A percentile compares a stretch with the other conserved stretches of the same genome.
These are phyloP conservation scores for Scolopax rusticola DNA, from an alignment of 2,797 vertebrate species.

Conservation along the genomic window DNA sequence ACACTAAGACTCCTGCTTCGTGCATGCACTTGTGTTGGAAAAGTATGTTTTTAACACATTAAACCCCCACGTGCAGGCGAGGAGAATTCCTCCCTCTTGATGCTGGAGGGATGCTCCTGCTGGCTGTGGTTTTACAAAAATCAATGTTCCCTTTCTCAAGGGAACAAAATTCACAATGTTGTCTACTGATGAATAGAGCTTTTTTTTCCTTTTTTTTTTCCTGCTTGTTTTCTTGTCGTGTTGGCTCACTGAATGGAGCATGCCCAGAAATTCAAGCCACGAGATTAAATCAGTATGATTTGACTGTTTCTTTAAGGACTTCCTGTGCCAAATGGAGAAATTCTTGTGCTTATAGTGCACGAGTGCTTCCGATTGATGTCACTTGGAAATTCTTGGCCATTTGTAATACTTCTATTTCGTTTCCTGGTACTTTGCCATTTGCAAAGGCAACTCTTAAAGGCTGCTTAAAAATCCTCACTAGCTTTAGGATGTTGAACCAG, in stretches of 20 bases:
- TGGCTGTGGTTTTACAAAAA: background rate
- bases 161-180: background rate
- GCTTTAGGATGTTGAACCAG: background rate
- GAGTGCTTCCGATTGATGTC: background rate
- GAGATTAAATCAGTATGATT: conserved; percentile 11
- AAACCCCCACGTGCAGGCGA: background rate
- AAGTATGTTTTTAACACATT: background rate
- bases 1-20: background rate
- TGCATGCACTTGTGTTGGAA: background rate
- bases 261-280: background rate
- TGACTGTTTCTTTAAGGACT: background rate
- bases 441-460: background rate
- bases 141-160: rapidly evolving
- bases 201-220: background rate
- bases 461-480: background rate
- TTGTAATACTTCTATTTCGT: background rate
- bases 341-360: background rate
- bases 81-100: background rate
- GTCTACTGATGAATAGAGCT: background rate
- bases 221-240: background rate
- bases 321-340: background rate
- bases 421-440: background rate
- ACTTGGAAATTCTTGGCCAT: background rate
- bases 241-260: background rate
- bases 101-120: background rate